Evolutionary conservation across 1,140 invertebrate species (phyloP).

Genomic region (Zaprionus kolodkinae): DNA sequence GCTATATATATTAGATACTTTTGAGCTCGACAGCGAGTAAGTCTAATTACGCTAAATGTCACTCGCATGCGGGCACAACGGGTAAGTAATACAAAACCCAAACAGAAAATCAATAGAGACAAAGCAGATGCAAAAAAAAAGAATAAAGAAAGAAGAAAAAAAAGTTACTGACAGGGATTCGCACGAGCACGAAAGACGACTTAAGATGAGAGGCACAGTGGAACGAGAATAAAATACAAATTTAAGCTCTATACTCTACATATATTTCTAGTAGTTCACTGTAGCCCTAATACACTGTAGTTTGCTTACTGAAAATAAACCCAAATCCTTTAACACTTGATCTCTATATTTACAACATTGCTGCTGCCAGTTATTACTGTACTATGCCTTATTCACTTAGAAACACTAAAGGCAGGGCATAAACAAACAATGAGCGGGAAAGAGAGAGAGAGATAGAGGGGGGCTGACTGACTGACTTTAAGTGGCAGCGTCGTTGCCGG

Average conservation of each 20-base stretch:
- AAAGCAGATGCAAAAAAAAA: slow-evolving; percentile 32
- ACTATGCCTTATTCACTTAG: slow-evolving; percentile 28
- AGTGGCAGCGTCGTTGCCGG: slow-evolving; percentile 36
- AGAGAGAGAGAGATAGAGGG: too few species aligned
- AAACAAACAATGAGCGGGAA: slow-evolving; percentile 49
- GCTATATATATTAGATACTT: slow-evolving; percentile 45
- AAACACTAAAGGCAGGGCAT: slow-evolving; percentile 25
- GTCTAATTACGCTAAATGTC: slow-evolving; percentile 55
- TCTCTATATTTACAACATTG: slow-evolving; percentile 3
- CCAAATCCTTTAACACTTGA: neutral
- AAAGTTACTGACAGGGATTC: slow-evolving; percentile 32
- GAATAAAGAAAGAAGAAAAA: neutral
- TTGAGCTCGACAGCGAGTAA: slow-evolving; percentile 40
- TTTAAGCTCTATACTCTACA: too few species aligned
- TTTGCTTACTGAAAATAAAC: neutral
- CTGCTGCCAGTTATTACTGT: slow-evolving; percentile 37
- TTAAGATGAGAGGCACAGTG: slow-evolving; percentile 14
- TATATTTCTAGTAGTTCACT: neutral
- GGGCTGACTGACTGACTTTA: slow-evolving; percentile 29
- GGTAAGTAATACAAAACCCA: slow-evolving; percentile 50
- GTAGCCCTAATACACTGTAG: neutral
- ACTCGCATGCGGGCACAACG: slow-evolving; percentile 8
- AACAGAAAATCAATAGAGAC: slow-evolving; percentile 66
- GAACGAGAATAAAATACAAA: too few species aligned
- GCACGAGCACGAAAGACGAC: neutral